Percentiles rank a stretch among this genome's conserved stretches.
Evolutionary conservation across 2,113 vertebrate genomes (phyloP).

Genomic region (Prionailurus bengalensis): DNA sequence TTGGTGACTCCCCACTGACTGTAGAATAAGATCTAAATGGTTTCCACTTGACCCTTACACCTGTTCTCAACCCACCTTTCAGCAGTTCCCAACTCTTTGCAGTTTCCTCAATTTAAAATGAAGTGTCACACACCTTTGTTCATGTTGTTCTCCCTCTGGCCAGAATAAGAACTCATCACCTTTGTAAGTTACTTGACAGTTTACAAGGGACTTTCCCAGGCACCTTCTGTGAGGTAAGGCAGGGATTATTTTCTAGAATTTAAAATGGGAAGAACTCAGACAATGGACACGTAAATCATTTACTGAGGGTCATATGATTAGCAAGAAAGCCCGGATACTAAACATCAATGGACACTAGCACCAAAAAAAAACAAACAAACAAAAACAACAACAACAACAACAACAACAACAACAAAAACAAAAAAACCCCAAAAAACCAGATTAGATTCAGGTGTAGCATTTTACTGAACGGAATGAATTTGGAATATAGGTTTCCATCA

Average conservation of each 20-base stretch:
- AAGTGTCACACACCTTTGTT: background rate
- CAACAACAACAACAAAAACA: too few relatives aligned
- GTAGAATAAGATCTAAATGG: conserved; percentile 42
- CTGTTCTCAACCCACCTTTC: conserved; percentile 12
- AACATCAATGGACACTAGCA: background rate
- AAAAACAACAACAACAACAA: too few relatives aligned
- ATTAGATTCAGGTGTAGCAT: background rate
- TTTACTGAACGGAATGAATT: conserved; percentile 33
- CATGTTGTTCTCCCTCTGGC: background rate
- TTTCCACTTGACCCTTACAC: conserved; percentile 41
- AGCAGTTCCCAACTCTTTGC: background rate
- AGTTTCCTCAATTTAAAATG: conserved; percentile 49
- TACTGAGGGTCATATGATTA: background rate
- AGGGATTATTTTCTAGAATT: background rate
- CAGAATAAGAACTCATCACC: background rate
- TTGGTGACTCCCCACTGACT: conserved; percentile 57
- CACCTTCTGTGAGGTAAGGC: background rate
- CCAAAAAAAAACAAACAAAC: background rate
- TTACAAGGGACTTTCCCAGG: background rate
- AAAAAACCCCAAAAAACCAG: background rate
- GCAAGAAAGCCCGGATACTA: background rate
- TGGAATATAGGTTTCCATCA: background rate
- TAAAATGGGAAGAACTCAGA: background rate
- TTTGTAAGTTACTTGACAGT: background rate
- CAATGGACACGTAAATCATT: background rate